Percentiles rank a stretch among this genome's conserved stretches.
Conservation (phyloP, 2,113 vertebrate species). For the Cheirogaleus medius region DNA sequence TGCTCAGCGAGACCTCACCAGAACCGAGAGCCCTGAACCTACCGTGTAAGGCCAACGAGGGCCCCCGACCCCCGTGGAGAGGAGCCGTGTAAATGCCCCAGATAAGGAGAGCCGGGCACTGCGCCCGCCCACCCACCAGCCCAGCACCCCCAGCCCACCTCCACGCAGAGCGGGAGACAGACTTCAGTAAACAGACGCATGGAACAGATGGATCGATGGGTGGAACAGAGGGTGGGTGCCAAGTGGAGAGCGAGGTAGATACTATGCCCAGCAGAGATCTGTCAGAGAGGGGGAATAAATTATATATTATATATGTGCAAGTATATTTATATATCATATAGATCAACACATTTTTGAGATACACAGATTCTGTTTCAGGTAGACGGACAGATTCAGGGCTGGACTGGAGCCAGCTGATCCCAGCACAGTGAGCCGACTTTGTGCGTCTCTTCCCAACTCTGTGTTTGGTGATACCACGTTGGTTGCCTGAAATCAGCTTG, state of each 20-base stretch:
- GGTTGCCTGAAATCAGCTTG: background rate
- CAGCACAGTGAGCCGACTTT: background rate
- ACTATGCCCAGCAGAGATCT: background rate
- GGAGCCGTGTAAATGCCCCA: fast-evolving
- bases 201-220: fast-evolving
- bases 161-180: too few relatives aligned
- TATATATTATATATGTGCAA: too few relatives aligned
- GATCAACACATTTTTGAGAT: background rate
- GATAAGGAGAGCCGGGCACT: background rate
- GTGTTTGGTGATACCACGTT: background rate
- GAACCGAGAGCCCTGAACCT: background rate
- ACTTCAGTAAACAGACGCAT: fast-evolving
- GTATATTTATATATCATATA: background rate
- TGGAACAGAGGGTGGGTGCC: fast-evolving
- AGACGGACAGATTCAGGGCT: too few relatives aligned
- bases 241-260: fast-evolving
- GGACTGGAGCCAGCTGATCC: fast-evolving
- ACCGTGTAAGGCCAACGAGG: fast-evolving
- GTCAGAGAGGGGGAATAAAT: background rate
- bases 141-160: background rate
- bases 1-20: background rate
- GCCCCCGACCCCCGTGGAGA: background rate
- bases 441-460: background rate
- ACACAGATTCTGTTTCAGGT: background rate
- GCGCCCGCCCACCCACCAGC: background rate